Evolutionary conservation across 2,888 invertebrate species (phyloP).

Genomic region (Dolomedes plantarius): DNA sequence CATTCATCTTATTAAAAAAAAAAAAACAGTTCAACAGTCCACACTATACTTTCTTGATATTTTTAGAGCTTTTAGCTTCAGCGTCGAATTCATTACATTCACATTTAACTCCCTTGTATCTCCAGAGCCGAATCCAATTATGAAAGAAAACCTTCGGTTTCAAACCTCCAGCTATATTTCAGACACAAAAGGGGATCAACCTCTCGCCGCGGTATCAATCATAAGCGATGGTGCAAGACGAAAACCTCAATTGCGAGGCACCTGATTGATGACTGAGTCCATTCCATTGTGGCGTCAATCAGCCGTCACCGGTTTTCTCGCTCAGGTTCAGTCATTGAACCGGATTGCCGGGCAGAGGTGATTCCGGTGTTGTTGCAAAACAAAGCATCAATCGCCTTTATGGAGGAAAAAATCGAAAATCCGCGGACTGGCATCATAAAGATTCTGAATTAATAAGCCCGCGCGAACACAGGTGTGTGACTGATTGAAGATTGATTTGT

Average conservation of each 20-base stretch:
- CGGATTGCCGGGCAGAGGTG: constrained; percentile 4
- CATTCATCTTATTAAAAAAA: too few species aligned
- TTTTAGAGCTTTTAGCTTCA: too few species aligned
- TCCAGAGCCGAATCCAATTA: too few species aligned
- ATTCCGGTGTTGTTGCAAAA: constrained; percentile 8
- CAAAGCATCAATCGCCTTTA: constrained; percentile 3
- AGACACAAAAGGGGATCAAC: neutral
- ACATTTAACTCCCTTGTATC: too few species aligned
- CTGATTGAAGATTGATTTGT: constrained; percentile 10
- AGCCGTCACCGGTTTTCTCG: constrained; percentile 43
- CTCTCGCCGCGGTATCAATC: constrained; percentile 25
- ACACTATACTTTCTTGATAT: too few species aligned
- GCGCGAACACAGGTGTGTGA: neutral
- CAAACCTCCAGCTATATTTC: neutral
- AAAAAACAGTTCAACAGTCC: too few species aligned
- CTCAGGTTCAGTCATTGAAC: constrained; percentile 58
- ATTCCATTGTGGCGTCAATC: constrained; percentile 65
- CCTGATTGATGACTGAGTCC: constrained; percentile 60
- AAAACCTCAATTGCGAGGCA: constrained; percentile 29
- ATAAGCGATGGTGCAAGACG: constrained; percentile 13
- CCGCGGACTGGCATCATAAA: neutral
- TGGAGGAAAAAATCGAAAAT: neutral
- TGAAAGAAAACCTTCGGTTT: too few species aligned
- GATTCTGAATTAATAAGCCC: constrained; percentile 1
- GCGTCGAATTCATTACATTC: too few species aligned